phyloP scores from a whole-genome alignment of 1,140 invertebrate species.

The Bombus polaris region DNA sequence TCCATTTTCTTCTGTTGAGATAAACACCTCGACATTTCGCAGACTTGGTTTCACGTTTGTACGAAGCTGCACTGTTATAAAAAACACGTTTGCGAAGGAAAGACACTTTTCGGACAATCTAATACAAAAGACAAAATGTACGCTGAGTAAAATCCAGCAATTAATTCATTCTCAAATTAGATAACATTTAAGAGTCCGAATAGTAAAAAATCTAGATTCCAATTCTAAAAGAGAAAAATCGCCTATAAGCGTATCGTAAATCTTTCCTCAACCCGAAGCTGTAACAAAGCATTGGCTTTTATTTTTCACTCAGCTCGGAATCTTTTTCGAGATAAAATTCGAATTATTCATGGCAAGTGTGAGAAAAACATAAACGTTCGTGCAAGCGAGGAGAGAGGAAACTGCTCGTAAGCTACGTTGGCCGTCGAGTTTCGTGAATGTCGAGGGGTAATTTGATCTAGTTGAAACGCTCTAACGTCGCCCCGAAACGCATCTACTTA shows the following conservation, averaged over 20 bases:
- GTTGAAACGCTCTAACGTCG: slow-evolving; percentile 58
- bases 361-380: neutral
- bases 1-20: too few species aligned
- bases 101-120: too few species aligned
- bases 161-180: too few species aligned
- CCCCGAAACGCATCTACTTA: slow-evolving; percentile 56
- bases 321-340: neutral
- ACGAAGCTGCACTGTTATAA: too few species aligned
- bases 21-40: too few species aligned
- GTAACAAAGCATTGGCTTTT: neutral
- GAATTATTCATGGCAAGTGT: neutral
- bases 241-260: neutral
- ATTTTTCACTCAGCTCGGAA: neutral
- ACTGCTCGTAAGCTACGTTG: neutral
- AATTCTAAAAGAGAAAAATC: neutral
- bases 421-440: slow-evolving; percentile 23
- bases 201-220: neutral
- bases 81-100: too few species aligned
- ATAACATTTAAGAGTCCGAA: too few species aligned
- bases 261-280: neutral
- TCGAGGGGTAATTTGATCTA: slow-evolving; percentile 57
- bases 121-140: neutral
- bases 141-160: neutral
- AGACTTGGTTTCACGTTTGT: too few species aligned
- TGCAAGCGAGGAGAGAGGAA: neutral